These are phyloP conservation scores for Trissolcus japonicus DNA, from an alignment of 2,888 invertebrate genomes.

Conservation along the genomic window DNA sequence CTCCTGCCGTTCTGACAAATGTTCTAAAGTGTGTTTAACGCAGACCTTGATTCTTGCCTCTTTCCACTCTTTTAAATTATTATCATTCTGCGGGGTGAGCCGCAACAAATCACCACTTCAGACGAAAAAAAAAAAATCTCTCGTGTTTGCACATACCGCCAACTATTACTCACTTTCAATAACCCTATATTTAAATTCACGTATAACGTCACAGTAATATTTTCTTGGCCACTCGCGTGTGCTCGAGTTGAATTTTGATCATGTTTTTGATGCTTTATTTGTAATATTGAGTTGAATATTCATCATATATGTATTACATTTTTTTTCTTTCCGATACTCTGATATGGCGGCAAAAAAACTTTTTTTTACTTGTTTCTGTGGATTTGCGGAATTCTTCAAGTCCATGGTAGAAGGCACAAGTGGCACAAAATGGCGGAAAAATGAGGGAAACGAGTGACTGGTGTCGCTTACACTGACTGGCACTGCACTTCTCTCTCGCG, in stretches of 20 bases:
- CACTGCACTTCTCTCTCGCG: constrained; percentile 65
- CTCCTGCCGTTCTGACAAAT: constrained; percentile 61
- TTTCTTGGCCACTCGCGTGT: too few species aligned
- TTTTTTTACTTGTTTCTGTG: constrained; percentile 28
- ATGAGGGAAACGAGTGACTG: constrained; percentile 68
- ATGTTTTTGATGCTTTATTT: neutral
- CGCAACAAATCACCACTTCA: constrained; percentile 50
- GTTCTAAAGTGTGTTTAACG: constrained; percentile 60
- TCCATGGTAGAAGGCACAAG: constrained; percentile 56
- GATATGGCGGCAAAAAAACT: too few species aligned
- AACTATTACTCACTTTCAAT: constrained; percentile 24
- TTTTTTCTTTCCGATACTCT: neutral
- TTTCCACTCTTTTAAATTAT: constrained; percentile 51
- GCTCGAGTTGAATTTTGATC: neutral
- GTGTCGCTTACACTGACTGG: constrained; percentile 75
- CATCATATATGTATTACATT: neutral
- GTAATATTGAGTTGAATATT: neutral
- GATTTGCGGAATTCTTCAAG: constrained; percentile 58
- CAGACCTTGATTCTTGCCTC: constrained; percentile 44
- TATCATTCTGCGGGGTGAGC: constrained; percentile 40
- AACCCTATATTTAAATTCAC: constrained; percentile 4
- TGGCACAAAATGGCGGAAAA: constrained; percentile 68
- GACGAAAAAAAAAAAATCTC: constrained; percentile 17
- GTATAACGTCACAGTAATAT: constrained; percentile 2
- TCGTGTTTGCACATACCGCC: constrained; percentile 8